phyloP scores from a whole-genome alignment of 2,113 vertebrate genomes.

The Falcunculus frontatus region DNA sequence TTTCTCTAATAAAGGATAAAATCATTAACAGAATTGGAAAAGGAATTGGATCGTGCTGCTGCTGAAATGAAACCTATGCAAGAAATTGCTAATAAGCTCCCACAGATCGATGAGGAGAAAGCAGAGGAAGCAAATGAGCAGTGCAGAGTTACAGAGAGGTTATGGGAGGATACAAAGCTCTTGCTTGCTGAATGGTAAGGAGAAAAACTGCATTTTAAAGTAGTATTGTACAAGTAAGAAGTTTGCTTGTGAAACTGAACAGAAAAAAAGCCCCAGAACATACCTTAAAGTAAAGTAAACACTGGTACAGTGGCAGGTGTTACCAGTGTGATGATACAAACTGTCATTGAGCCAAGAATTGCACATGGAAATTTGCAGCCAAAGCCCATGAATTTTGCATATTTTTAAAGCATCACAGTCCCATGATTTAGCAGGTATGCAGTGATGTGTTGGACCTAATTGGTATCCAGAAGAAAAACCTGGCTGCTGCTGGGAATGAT shows the following conservation, averaged over 20 bases:
- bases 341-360: not conserved
- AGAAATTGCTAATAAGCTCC: constrained; percentile 66
- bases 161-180: constrained; percentile 81
- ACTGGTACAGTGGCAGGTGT: not conserved
- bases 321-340: not conserved
- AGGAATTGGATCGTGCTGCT: constrained; percentile 73
- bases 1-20: constrained; percentile 78
- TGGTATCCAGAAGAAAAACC: not conserved
- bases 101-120: constrained; percentile 35
- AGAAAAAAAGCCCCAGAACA: not conserved
- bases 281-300: not conserved
- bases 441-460: not conserved
- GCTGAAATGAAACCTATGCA: constrained; percentile 75
- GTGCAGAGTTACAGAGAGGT: constrained; percentile 64
- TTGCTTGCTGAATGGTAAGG: constrained; percentile 80
- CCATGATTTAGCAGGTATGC: not conserved
- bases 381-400: not conserved
- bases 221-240: not conserved
- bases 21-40: constrained; percentile 78
- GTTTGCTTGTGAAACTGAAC: not conserved
- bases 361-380: not conserved
- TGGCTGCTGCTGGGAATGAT: not conserved
- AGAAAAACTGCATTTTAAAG: not conserved
- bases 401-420: not conserved
- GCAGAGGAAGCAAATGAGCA: constrained; percentile 61